Conservation (phyloP, 1,140 invertebrate genomes). For the Armadillidium nasatum region DNA sequence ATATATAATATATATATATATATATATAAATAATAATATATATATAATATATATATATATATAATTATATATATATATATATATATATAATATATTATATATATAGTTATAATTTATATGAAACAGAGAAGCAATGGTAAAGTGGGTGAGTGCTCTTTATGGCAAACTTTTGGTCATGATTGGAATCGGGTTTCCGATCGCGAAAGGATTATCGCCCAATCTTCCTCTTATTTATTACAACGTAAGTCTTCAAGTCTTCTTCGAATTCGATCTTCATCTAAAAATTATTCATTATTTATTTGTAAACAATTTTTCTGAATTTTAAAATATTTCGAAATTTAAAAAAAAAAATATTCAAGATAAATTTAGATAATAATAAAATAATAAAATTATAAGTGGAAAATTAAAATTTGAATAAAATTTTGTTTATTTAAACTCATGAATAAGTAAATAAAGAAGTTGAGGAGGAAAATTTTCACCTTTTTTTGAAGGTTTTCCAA, state of each 20-base stretch:
- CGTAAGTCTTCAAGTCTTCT: slow-evolving; percentile 46
- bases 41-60: background rate
- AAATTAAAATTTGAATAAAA: no score
- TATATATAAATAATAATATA: background rate
- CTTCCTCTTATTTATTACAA: slow-evolving; percentile 52
- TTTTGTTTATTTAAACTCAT: no score
- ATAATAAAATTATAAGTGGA: no score
- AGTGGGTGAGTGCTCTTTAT: slow-evolving; percentile 83
- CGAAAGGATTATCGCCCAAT: slow-evolving; percentile 52
- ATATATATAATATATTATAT: background rate
- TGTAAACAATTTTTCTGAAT: no score
- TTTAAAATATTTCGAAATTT: no score
- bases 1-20: background rate
- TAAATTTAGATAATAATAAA: no score
- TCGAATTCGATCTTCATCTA: no score
- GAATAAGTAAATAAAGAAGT: no score
- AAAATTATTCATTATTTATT: no score
- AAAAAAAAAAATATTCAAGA: no score
- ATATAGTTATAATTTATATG: background rate
- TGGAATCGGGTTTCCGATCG: slow-evolving; percentile 87
- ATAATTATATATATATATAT: background rate
- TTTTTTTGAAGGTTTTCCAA: no score
- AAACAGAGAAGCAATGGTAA: slow-evolving; percentile 70
- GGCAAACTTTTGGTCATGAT: slow-evolving; percentile 89
- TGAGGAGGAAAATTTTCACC: no score